Evolutionary conservation across 1,140 invertebrate species (phyloP), one percentile per base, ranked within the genome.

Genomic region (Piezodorus guildinii): DNA sequence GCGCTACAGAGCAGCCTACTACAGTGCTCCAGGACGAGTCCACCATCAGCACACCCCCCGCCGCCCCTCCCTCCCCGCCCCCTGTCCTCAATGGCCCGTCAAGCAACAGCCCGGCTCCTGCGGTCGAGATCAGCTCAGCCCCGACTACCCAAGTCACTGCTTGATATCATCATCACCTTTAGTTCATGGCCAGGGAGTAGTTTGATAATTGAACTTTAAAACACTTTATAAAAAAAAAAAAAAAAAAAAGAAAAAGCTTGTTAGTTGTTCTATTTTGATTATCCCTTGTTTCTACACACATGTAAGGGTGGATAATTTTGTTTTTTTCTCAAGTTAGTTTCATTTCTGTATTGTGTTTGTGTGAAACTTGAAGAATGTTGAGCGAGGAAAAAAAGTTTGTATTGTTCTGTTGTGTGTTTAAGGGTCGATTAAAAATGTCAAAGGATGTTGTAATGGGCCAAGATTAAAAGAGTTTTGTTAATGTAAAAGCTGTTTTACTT

Each of bases 71-170:
- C 12, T 39, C 34, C 1, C 34, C 34, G 12, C 34, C 34, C 12
- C 78, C 43, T 78, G 78, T 65, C 70, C 82, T n/a, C 76, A 79
- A 67, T 67, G 78, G 72, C 69, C 77, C 69, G 69, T 77, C 74
- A 65, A 77, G 16, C 44, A 72, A 49, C 65, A 74, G 58, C 64
- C 67, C 65, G 15, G 67, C 58, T 60, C 72, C 77, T n/a, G 73
- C 76, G 44, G 74, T 78, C 64, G 75, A 76, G 3, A 74, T 77
- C 56, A 75, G 75, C 39, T 25, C 34, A 17, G 16, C 62, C 2
- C 51, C 45, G 10, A 14, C 60, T 30, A 16, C 60, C 8, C 34
- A 44, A 19, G 43, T 59, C 3, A 27, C 56, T 59, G 23, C 56
- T 39, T 39, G 25, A 17, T 58, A n/a, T 49, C 12, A 17, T 19